Conservation (phyloP, 30 jellyfish, hydroid and myxozoan genomes). For the Hydra vulgaris region DNA sequence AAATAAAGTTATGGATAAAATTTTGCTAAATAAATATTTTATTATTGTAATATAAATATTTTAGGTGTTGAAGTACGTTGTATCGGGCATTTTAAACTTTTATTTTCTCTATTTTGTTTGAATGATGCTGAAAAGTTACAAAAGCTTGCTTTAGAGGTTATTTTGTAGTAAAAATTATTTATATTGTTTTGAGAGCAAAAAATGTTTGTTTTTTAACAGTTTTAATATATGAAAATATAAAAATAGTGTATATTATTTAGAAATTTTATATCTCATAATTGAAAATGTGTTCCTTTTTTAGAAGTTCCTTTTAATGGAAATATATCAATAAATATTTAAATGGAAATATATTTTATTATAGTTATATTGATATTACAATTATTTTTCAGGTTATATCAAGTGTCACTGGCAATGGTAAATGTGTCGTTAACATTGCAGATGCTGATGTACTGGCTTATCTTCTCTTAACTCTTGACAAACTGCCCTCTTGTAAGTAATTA, state of each 20-base stretch:
- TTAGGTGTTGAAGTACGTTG: slow-evolving; percentile 93
- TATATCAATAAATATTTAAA: too few relatives aligned
- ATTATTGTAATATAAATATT: too few relatives aligned
- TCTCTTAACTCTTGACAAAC: slow-evolving; percentile 66
- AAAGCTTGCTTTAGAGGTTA: slow-evolving; percentile 91
- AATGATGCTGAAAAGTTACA: slow-evolving; percentile 89
- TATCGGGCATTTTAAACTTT: slow-evolving; percentile 83
- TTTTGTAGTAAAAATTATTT: background rate
- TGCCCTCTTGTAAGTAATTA: slow-evolving; percentile 64
- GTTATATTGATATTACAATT: background rate
- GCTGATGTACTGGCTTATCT: slow-evolving; percentile 92
- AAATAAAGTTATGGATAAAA: too few relatives aligned
- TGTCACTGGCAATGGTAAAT: slow-evolving; percentile 94
- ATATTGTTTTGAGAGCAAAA: too few relatives aligned
- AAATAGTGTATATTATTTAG: too few relatives aligned
- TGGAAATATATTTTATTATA: background rate
- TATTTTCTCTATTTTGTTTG: slow-evolving; percentile 78
- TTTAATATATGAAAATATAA: background rate
- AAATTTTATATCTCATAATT: too few relatives aligned
- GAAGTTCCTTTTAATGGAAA: too few relatives aligned
- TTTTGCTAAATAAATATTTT: too few relatives aligned
- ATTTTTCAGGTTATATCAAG: slow-evolving; percentile 74
- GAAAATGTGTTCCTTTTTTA: too few relatives aligned
- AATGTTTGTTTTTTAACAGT: background rate
- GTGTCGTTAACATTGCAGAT: slow-evolving; percentile 93